Base-by-base conservation (phyloP, 2,888 invertebrate genomes). In the Periphyllus acericola region DNA sequence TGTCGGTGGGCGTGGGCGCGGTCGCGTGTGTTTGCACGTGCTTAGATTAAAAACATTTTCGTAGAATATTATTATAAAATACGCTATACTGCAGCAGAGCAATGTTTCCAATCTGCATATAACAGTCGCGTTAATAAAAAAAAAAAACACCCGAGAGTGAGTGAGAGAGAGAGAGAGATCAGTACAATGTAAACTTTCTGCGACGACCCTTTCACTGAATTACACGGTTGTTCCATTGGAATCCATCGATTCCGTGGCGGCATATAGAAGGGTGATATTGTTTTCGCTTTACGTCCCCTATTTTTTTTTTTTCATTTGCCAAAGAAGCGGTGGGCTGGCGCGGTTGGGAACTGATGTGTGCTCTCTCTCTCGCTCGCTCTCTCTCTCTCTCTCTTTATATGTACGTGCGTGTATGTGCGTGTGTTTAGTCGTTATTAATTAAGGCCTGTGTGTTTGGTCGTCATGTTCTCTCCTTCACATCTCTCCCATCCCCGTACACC, bases 361-460 rank as follows among this genome's bases (percentile, higher is more conserved):
- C 60, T 25, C 55, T 55, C 21, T n/a, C n/a, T n/a, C n/a, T n/a
- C n/a, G n/a, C n/a, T n/a, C n/a, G n/a, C n/a, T n/a, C 55, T 19
- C 55, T 19, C n/a, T n/a, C n/a, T n/a, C n/a, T n/a, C n/a, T n/a
- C n/a, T n/a, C n/a, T n/a, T n/a, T n/a, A n/a, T n/a, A 25, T 60
- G 60, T 34, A 25, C 17, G 25, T 52, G 17, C 25, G 72, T 72
- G 34, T 55, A 52, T 40, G 36, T n/a, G 32, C 52, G 14, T 32
- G 82, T 84, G 84, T 84, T 84, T 84, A 60, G 75, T 75, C 66
- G 84, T 84, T 75, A 84, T 84, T 84, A n/a, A n/a, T n/a, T n/a
- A n/a, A n/a, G n/a, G n/a, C n/a, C n/a, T n/a, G 74, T n/a, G 80
- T 46, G 75, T 40, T 76, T 21, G 66, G n/a, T 60, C 79, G 55